Percentiles rank a stretch among this genome's conserved stretches.
Conservation (phyloP, 1,140 invertebrate species). For the Psix sp. region DNA sequence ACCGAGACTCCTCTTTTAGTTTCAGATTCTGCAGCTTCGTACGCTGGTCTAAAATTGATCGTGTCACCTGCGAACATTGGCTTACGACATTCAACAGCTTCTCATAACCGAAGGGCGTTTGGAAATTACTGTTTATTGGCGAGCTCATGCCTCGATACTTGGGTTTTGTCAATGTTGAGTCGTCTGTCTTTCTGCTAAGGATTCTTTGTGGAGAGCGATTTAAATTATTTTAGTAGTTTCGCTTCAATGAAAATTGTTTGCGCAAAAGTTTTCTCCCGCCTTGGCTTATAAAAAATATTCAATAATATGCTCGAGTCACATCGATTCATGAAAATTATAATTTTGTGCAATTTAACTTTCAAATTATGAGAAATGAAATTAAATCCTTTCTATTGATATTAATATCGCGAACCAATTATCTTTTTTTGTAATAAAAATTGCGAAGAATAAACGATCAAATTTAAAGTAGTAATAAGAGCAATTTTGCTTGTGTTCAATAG, state of each 20-base stretch:
- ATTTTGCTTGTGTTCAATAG: too few species aligned
- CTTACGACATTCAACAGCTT: slow-evolving; percentile 47
- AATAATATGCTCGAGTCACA: slow-evolving; percentile 1
- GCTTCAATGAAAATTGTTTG: background rate
- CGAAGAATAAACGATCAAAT: too few species aligned
- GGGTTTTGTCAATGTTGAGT: background rate
- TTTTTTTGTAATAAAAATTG: too few species aligned
- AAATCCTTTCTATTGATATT: slow-evolving; percentile 20
- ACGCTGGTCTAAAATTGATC: slow-evolving; percentile 53
- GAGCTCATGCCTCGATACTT: slow-evolving; percentile 12
- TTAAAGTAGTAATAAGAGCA: too few species aligned
- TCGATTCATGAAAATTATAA: slow-evolving; percentile 19
- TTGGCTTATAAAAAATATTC: slow-evolving; percentile 11
- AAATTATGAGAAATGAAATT: slow-evolving; percentile 30
- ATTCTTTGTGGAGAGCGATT: too few species aligned
- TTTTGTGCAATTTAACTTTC: slow-evolving; percentile 30
- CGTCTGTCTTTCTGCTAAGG: slow-evolving; percentile 11
- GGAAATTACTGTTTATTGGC: slow-evolving; percentile 11
- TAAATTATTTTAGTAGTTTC: too few species aligned
- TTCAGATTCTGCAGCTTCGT: slow-evolving; percentile 29
- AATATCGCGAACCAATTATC: too few species aligned
- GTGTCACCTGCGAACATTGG: slow-evolving; percentile 56
- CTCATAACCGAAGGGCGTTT: slow-evolving; percentile 9
- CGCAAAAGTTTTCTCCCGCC: too few species aligned
- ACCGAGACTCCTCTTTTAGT: slow-evolving; percentile 15